Base-by-base conservation (phyloP, 1,140 invertebrate species). In the Drosophila murphyi region DNA sequence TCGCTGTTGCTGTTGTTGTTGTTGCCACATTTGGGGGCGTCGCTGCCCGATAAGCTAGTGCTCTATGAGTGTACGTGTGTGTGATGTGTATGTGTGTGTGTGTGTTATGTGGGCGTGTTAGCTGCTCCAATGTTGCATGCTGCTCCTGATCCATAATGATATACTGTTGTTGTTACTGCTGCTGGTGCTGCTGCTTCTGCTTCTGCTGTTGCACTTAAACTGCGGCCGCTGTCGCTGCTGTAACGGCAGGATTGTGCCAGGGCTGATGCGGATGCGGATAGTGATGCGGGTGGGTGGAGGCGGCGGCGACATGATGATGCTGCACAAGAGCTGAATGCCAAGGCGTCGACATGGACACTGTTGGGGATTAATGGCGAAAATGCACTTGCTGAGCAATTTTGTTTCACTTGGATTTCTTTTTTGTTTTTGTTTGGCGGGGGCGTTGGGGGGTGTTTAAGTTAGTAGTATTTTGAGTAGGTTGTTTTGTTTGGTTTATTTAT, bases 321-420 rank as follows among this genome's bases (percentile, higher is more conserved):
- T 92, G 91, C 65, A 92, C 90, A 8, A 92, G 78, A 48, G 90
- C 91, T 75, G 92, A 92, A 81, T 92, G 92, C 92, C 92, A 92
- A 76, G 90, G 89, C 77, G 91, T 89, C 76, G 91, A 92, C 70
- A 87, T 85, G 80, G 83, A 89, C 82, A 92, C 91, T 92, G 91
- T 91, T 91, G 82, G 71, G 56, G 78, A 92, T 92, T 91, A 92
- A 92, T 90, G 91, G 82, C 85, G 86, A 92, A 92, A 92, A 92
- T 75, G 88, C 90, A 92, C 90, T 88, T 76, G 79, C 90, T 92
- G 85, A 90, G 90, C 85, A 92, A 76, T 76, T 81, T 77, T 76
- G 76, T 81, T 88, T 87, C 79, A 79, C 78, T 80, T 76, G 83
- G 59, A 80, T 39, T 39, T 39, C 12, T 8, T 43, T 41, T 41